Evolutionary conservation across 2,113 vertebrate genomes (phyloP).

Genomic region (Todiramphus saurophagus): DNA sequence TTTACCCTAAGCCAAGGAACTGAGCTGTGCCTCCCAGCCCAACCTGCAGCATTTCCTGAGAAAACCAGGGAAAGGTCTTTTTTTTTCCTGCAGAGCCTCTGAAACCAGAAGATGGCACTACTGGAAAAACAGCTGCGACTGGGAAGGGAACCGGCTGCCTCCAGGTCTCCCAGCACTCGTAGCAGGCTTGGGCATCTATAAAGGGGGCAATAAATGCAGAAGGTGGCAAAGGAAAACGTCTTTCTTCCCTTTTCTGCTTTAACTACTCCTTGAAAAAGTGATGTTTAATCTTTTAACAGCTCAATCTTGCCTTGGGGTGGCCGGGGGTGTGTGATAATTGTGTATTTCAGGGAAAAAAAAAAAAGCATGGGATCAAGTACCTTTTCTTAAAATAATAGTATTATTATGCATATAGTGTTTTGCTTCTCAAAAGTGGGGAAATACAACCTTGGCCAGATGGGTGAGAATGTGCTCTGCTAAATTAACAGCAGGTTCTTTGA

Average conservation of each 20-base stretch:
- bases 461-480: not conserved
- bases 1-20: rapidly evolving
- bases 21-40: not conserved
- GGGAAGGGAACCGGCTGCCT: not conserved
- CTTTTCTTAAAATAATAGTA: too few species aligned
- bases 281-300: not conserved
- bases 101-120: slow-evolving; percentile 72
- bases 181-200: too few species aligned
- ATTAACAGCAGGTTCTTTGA: not conserved
- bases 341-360: not conserved
- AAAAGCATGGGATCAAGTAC: too few species aligned
- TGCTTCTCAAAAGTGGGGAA: not conserved
- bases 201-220: too few species aligned
- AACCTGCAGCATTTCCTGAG: not conserved
- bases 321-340: too few species aligned
- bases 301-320: too few species aligned
- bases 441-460: rapidly evolving
- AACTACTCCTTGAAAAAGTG: not conserved
- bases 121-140: slow-evolving; percentile 10
- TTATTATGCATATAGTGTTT: not conserved
- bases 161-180: not conserved
- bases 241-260: not conserved
- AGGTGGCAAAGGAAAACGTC: rapidly evolving
- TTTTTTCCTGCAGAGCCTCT: not conserved
- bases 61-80: not conserved